These are phyloP conservation scores for Stenolophus ochropezus DNA, from an alignment of 2,888 invertebrate genomes.

Conservation along the genomic window DNA sequence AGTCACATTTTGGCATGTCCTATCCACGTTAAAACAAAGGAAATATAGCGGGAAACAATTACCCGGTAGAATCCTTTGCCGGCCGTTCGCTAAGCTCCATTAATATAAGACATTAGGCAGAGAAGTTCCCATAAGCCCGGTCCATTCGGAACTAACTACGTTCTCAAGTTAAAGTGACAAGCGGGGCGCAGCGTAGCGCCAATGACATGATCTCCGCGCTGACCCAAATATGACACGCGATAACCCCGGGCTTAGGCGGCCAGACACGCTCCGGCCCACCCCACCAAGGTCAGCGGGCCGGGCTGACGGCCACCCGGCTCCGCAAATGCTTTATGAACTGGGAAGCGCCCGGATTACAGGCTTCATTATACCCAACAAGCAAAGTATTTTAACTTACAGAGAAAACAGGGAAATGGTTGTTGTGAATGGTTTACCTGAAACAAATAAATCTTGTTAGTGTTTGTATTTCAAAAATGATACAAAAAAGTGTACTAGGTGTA, in stretches of 20 bases:
- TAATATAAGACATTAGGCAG: conserved; percentile 39
- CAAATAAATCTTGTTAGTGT: no score
- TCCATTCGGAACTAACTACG: conserved; percentile 39
- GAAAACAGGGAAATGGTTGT: neutral
- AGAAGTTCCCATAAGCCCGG: conserved; percentile 33
- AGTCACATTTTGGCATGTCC: no score
- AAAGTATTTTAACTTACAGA: neutral
- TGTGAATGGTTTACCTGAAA: conserved; percentile 20
- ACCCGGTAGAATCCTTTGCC: conserved; percentile 7
- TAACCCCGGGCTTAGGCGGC: conserved; percentile 15
- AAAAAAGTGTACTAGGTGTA: no score
- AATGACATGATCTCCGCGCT: conserved; percentile 28
- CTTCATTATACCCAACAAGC: neutral
- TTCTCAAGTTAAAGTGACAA: conserved; percentile 37
- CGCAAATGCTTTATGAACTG: neutral
- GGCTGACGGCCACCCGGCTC: no score
- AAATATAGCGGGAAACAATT: no score
- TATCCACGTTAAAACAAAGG: no score
- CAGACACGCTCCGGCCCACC: neutral
- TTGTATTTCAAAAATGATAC: no score
- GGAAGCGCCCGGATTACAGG: neutral
- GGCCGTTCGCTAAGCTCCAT: conserved; percentile 21
- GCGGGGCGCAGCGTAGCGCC: neutral
- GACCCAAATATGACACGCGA: conserved; percentile 39
- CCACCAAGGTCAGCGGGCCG: neutral